phyloP scores from a whole-genome alignment of 1,140 invertebrate species.

The Lepidostoma basale region DNA sequence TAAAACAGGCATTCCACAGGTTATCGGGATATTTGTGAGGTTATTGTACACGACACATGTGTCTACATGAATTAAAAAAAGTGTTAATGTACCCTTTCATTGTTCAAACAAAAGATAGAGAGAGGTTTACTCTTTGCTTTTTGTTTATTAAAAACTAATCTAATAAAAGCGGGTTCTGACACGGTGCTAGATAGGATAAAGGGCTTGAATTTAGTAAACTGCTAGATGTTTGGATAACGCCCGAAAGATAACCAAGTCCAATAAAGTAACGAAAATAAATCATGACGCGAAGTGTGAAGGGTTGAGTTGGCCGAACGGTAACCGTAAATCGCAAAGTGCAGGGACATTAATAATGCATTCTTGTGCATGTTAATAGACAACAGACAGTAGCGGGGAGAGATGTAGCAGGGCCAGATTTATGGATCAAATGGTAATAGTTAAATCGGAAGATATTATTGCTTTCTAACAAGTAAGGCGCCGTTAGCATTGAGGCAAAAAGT shows the following conservation, averaged over 20 bases:
- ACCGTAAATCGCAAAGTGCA: slow-evolving; percentile 16
- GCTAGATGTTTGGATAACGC: slow-evolving; percentile 1
- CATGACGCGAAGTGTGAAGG: slow-evolving; percentile 6
- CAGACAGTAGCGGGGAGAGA: background rate
- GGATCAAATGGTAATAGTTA: too few relatives aligned
- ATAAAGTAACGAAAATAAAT: slow-evolving; percentile 17
- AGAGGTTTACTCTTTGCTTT: background rate
- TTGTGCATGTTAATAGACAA: background rate
- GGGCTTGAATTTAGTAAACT: slow-evolving; percentile 1
- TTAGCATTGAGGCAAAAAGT: too few relatives aligned
- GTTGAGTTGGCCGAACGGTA: background rate
- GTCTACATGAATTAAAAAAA: too few relatives aligned
- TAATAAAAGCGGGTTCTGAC: slow-evolving; percentile 15
- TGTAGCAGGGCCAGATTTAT: background rate
- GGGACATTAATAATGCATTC: slow-evolving; percentile 24
- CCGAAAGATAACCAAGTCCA: slow-evolving; percentile 9
- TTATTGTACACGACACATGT: too few relatives aligned
- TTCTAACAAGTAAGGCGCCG: too few relatives aligned
- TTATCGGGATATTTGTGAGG: too few relatives aligned
- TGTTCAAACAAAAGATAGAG: slow-evolving; percentile 6
- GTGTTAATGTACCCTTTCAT: too few relatives aligned
- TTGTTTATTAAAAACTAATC: slow-evolving; percentile 28
- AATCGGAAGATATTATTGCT: too few relatives aligned
- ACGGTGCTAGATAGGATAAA: background rate
- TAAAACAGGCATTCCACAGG: too few relatives aligned